Conservation (phyloP, 1,140 invertebrate genomes). For the Drosophila nannoptera region DNA sequence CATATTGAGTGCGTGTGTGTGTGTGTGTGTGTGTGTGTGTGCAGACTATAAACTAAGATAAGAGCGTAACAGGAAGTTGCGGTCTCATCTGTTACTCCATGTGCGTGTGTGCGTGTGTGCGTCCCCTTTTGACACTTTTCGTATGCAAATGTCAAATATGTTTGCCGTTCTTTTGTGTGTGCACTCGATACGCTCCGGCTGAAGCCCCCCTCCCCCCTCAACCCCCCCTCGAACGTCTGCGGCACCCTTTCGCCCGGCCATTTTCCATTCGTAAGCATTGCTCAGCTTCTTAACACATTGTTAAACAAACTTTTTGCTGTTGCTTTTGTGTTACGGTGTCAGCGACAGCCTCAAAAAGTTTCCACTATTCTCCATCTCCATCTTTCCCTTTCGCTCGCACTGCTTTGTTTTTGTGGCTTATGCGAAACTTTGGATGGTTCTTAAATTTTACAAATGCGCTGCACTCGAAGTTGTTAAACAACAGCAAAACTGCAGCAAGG, state of each 20-base stretch:
- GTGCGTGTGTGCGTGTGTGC: conserved; percentile 17
- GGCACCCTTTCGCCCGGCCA: conserved; percentile 7
- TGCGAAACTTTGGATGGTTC: conserved; percentile 62
- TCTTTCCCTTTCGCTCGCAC: neutral
- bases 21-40: neutral
- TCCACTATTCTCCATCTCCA: conserved; percentile 5
- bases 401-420: conserved; percentile 34
- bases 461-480: conserved; percentile 77
- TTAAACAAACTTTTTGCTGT: conserved; percentile 62
- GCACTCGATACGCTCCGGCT: conserved; percentile 14
- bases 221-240: no score
- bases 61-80: conserved; percentile 51
- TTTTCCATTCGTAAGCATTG: conserved; percentile 21
- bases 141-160: conserved; percentile 75
- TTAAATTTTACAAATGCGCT: conserved; percentile 72
- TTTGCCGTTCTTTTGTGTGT: conserved; percentile 52
- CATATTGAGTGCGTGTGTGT: neutral
- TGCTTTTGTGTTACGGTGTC: conserved; percentile 71
- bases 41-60: conserved; percentile 52
- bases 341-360: conserved; percentile 70
- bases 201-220: neutral
- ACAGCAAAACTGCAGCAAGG: conserved; percentile 19
- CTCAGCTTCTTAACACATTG: conserved; percentile 66
- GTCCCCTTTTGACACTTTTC: conserved; percentile 69
- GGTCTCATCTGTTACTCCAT: conserved; percentile 14